Evolutionary conservation across 2,113 vertebrate species (phyloP).

Genomic region (Spea bombifrons): DNA sequence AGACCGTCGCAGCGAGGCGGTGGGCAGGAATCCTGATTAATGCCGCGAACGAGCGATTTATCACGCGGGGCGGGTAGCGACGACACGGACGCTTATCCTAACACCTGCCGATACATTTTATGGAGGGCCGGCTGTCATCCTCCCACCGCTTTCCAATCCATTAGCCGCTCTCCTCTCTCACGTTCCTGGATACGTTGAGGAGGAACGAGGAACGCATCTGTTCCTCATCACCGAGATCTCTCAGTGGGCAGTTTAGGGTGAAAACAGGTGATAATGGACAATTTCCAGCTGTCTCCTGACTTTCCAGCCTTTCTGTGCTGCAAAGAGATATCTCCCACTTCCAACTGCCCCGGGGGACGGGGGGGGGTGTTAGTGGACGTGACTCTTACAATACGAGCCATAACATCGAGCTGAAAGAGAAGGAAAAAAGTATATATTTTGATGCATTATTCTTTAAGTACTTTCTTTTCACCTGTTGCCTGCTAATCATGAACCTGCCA

Average conservation of each 20-base stretch:
- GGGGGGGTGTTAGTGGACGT: not conserved
- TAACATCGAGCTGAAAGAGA: no score
- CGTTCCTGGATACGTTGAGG: not conserved
- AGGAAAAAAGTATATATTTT: no score
- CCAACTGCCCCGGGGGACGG: not conserved
- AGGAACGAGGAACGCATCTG: not conserved
- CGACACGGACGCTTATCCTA: not conserved
- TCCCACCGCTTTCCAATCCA: conserved; percentile 1
- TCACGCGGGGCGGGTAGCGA: not conserved
- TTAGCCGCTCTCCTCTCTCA: not conserved
- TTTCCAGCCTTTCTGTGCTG: not conserved
- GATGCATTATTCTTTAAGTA: no score
- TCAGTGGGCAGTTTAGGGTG: not conserved
- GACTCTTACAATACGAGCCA: no score
- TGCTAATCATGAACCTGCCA: no score
- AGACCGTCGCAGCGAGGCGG: not conserved
- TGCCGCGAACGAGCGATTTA: not conserved
- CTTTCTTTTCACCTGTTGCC: no score
- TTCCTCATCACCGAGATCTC: conserved; percentile 13
- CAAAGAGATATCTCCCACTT: conserved; percentile 12
- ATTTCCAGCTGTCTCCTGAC: conserved; percentile 38
- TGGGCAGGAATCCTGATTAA: not conserved
- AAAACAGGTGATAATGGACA: not conserved
- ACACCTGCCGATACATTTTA: conserved; percentile 25
- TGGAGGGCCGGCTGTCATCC: not conserved